Percentiles rank a stretch among this genome's conserved stretches.
phyloP scores from a whole-genome alignment of 2,888 invertebrate genomes.

The Cephus pulcher region DNA sequence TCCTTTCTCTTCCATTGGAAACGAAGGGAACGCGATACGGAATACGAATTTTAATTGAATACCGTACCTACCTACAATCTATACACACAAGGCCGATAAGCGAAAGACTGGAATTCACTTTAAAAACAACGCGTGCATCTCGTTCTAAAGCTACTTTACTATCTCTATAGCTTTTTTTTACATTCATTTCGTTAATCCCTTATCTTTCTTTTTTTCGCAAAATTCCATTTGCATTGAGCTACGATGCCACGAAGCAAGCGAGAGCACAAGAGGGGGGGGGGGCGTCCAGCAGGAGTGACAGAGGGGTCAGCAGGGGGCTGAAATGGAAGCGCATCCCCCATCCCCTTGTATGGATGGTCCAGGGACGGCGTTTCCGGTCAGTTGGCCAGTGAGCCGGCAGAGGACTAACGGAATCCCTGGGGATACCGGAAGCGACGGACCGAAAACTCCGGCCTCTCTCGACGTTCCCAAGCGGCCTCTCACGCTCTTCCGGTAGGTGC shows the following conservation, averaged over 20 bases:
- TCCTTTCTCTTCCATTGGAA: no score
- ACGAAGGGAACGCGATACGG: no score
- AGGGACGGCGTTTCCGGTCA: constrained; percentile 55
- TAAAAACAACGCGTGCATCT: no score
- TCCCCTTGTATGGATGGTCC: constrained; percentile 21
- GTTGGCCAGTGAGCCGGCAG: constrained; percentile 46
- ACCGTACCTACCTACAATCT: no score
- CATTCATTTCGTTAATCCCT: constrained; percentile 15
- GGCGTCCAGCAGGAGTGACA: background rate
- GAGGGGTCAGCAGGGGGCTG: background rate
- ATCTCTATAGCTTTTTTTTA: background rate
- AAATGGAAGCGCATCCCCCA: constrained; percentile 14
- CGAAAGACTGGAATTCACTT: no score
- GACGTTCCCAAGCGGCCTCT: constrained; percentile 8
- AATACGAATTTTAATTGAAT: no score
- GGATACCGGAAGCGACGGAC: constrained; percentile 55
- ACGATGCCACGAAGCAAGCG: constrained; percentile 12
- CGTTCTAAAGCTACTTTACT: constrained; percentile 2
- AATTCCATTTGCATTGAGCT: constrained; percentile 18
- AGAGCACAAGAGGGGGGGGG: constrained; percentile 14
- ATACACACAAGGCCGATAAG: no score
- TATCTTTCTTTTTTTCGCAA: constrained; percentile 1
- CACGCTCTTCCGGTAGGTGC: constrained; percentile 12
- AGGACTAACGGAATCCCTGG: constrained; percentile 45
- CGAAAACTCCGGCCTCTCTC: constrained; percentile 38